A percentile compares a stretch with the other conserved stretches of the same genome.
Conservation (phyloP, 2,797 vertebrate genomes). For the Ctenochaetus hawaiiensis region DNA sequence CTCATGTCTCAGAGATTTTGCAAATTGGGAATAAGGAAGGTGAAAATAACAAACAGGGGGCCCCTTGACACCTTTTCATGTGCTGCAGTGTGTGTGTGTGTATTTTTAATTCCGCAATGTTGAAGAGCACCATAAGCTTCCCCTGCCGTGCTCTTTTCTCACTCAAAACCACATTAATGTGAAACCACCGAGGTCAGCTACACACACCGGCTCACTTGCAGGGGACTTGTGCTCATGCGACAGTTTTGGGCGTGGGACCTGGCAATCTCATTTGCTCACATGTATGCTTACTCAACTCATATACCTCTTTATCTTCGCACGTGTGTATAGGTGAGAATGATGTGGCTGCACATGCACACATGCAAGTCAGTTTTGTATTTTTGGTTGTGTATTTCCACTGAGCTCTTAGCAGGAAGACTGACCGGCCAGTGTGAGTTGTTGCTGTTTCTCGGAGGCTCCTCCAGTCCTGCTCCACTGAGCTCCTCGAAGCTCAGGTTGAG, state of each 20-base stretch:
- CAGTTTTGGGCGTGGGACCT: constrained; percentile 41
- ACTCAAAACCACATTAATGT: constrained; percentile 73
- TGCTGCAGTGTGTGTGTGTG: constrained; percentile 37
- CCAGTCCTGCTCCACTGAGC: constrained; percentile 91
- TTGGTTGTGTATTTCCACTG: neutral
- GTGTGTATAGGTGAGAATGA: neutral
- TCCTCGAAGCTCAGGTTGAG: constrained; percentile 99
- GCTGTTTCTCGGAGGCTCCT: constrained; percentile 88
- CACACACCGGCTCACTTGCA: constrained; percentile 39
- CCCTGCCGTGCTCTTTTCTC: constrained; percentile 62
- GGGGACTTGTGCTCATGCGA: constrained; percentile 35
- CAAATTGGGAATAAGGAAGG: constrained; percentile 52
- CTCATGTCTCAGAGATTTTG: constrained; percentile 51
- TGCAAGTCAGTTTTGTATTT: neutral
- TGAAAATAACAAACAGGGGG: constrained; percentile 68
- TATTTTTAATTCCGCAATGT: constrained; percentile 64
- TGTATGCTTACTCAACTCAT: constrained; percentile 3
- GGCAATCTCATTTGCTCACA: constrained; percentile 27
- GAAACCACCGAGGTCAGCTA: constrained; percentile 68
- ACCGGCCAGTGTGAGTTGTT: constrained; percentile 89
- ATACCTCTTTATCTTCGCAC: neutral
- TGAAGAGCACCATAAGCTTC: constrained; percentile 64
- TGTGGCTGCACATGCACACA: neutral
- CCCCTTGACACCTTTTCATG: constrained; percentile 64
- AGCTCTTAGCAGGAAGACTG: constrained; percentile 48